Evolutionary conservation across 2,888 invertebrate genomes (phyloP).

Genomic region (Callinectes sapidus): DNA sequence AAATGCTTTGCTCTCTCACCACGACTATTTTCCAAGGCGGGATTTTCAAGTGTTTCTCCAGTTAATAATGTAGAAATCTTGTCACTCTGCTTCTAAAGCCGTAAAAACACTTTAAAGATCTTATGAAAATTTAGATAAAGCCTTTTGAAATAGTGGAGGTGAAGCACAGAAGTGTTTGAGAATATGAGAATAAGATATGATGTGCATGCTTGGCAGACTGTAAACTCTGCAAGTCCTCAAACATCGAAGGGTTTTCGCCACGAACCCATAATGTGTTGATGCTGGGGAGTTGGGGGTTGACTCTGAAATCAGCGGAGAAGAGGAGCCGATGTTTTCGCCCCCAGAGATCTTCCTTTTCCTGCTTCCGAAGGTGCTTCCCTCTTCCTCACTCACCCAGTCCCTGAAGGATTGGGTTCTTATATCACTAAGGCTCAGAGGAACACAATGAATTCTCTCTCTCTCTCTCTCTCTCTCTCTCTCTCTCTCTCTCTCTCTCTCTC

Average conservation of each 20-base stretch:
- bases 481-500: too few species aligned
- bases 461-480: background rate
- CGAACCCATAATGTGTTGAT: conserved; percentile 69
- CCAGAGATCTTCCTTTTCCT: conserved; percentile 64
- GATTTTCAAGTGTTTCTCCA: too few species aligned
- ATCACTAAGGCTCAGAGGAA: background rate
- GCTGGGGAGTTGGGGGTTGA: conserved; percentile 70
- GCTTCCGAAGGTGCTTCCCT: conserved; percentile 48
- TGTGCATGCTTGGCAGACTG: background rate
- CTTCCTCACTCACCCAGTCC: conserved; percentile 63
- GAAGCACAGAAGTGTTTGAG: too few species aligned
- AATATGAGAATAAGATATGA: too few species aligned
- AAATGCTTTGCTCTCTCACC: too few species aligned
- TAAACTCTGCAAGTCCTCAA: background rate
- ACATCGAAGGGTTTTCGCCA: conserved; percentile 13
- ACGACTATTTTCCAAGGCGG: too few species aligned
- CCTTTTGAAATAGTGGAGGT: too few species aligned
- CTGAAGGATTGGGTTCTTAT: conserved; percentile 40
- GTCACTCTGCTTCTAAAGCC: too few species aligned
- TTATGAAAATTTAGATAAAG: too few species aligned
- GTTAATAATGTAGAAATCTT: too few species aligned
- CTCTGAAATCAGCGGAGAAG: conserved; percentile 67
- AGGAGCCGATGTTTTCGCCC: conserved; percentile 52
- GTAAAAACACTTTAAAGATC: too few species aligned
- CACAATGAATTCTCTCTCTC: background rate